These are phyloP conservation scores for Etheostoma spectabile DNA, from an alignment of 2,113 vertebrate genomes.

Conservation along the genomic window DNA sequence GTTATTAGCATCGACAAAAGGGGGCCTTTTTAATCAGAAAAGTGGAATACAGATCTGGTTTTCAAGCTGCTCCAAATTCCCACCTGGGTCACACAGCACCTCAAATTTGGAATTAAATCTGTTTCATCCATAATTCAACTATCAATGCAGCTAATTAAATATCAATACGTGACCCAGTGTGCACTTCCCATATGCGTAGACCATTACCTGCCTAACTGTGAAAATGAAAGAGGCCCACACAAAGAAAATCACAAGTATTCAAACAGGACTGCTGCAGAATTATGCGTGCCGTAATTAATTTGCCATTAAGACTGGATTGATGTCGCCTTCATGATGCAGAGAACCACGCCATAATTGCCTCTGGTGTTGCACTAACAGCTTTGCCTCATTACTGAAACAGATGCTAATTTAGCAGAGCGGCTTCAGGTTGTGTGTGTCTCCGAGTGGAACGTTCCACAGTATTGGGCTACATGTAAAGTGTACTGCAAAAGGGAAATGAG, in stretches of 20 bases:
- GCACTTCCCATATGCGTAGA: constrained; percentile 11
- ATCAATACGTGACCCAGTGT: constrained; percentile 41
- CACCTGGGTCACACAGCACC: constrained; percentile 6
- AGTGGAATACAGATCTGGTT: constrained; percentile 30
- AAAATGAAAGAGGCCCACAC: constrained; percentile 29
- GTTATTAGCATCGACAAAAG: background rate
- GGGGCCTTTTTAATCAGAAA: background rate
- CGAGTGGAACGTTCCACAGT: background rate
- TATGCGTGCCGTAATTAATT: constrained; percentile 82
- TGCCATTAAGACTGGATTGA: constrained; percentile 79
- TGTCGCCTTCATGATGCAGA: constrained; percentile 70
- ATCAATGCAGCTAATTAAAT: constrained; percentile 35
- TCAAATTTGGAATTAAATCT: background rate
- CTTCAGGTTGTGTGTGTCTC: constrained; percentile 54
- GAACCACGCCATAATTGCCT: constrained; percentile 76
- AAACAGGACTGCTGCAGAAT: constrained; percentile 67
- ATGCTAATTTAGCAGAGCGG: constrained; percentile 72
- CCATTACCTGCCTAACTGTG: constrained; percentile 47
- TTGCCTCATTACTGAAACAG: constrained; percentile 79
- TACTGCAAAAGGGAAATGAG: background rate
- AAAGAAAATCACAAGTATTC: constrained; percentile 50
- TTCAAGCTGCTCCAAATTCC: constrained; percentile 14
- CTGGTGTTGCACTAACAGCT: constrained; percentile 69
- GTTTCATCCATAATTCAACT: constrained; percentile 1
- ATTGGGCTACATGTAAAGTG: background rate